Conservation (phyloP, 2,888 invertebrate genomes). For the Tridacna gigas region DNA sequence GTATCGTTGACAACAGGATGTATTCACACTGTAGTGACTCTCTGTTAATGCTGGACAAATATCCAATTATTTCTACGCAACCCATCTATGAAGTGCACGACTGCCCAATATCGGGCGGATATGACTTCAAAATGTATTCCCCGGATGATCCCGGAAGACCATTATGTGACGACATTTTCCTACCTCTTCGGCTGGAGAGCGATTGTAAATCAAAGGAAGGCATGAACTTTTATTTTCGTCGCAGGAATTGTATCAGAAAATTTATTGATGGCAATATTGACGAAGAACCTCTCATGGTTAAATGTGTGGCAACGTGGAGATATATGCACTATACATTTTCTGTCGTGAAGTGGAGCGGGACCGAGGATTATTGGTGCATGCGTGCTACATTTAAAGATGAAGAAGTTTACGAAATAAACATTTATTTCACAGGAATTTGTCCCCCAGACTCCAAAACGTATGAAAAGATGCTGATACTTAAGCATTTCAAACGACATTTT, state of each 20-base stretch:
- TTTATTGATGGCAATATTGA: constrained; percentile 38
- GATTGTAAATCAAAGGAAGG: constrained; percentile 59
- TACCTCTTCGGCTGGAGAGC: constrained; percentile 62
- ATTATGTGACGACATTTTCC: constrained; percentile 61
- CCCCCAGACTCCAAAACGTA: constrained; percentile 39
- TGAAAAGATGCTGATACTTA: constrained; percentile 48
- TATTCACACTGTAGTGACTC: constrained; percentile 50
- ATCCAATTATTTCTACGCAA: constrained; percentile 61
- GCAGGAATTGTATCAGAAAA: constrained; percentile 52
- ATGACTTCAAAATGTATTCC: constrained; percentile 57
- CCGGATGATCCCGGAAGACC: constrained; percentile 42
- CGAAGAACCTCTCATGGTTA: constrained; percentile 42
- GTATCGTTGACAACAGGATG: constrained; percentile 22
- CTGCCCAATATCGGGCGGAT: constrained; percentile 58
- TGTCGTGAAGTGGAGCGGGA: constrained; percentile 58
- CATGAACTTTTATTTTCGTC: constrained; percentile 60
- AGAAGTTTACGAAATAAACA: constrained; percentile 44
- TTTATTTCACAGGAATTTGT: constrained; percentile 59
- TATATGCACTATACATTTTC: constrained; percentile 54
- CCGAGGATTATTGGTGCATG: constrained; percentile 55
- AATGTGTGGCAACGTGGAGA: constrained; percentile 59
- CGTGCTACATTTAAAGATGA: constrained; percentile 38
- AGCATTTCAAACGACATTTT: constrained; percentile 62
- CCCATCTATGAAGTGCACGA: constrained; percentile 38
- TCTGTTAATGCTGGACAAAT: constrained; percentile 50